Evolutionary conservation across 2,797 vertebrate genomes (phyloP), one percentile per base, ranked within the genome.

Genomic region (Sebastes ruberrimus): DNA sequence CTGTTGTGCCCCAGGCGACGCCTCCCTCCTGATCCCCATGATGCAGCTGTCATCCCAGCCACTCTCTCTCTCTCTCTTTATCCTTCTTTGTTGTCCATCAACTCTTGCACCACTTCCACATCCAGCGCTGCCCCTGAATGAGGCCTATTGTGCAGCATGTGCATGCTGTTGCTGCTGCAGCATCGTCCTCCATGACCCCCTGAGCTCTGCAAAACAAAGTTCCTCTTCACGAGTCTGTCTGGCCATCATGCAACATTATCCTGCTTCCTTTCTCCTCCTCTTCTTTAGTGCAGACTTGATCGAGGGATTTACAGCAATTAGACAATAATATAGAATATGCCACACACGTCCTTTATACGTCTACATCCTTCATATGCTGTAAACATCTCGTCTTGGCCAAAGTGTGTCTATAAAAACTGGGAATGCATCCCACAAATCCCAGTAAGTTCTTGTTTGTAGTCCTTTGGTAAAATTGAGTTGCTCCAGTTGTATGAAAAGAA

Each of bases 41-140:
- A 87, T 74, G 88, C 94, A 93, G 92, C 91, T 92, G 92, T 93
- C 89, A 88, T 71, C 64, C 32, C 80, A 64, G 78, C 76, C 79
- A 63, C 85, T 23, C n/a, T 71, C 42, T 49, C 65, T 73, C 63
- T 35, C 67, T 80, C 66, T 73, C 68, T 70, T 18, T 72, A 52
- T 59, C 52, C 70, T 2, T 49, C 68, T 85, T 86, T 83, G 84
- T 88, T 76, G 71, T 78, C 80, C 78, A 72, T 74, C 87, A 63
- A 18, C 57, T 81, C 27, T 32, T 61, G 79, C 81, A 72, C 84
- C 83, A 88, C 83, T 75, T 74, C 61, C 71, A 71, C 75, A 66
- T 86, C 80, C 75, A 80, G 55, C 4, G 20, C 80, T 22, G 72
- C 81, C 77, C 63, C 76, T 93, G 80, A 92, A 92, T 90, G 87